Conservation (phyloP, 2,797 vertebrate genomes). For the Sebastes matsubarae region DNA sequence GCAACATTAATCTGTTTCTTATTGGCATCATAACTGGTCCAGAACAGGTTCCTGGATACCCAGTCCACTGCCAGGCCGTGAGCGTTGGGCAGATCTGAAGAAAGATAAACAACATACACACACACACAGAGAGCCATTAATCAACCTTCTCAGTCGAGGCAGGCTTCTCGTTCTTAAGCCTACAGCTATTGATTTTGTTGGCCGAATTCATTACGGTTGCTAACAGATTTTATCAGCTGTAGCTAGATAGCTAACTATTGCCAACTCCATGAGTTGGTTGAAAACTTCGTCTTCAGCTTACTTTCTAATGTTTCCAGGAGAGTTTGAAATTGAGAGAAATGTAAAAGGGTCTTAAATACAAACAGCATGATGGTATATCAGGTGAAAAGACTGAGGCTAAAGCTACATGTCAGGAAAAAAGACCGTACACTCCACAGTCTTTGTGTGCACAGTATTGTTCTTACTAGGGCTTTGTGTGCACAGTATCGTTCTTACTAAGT, state of each 20-base stretch:
- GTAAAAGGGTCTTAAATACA: background rate
- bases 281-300: background rate
- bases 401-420: background rate
- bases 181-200: background rate
- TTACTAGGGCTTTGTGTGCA: background rate
- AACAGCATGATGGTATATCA: background rate
- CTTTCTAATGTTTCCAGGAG: background rate
- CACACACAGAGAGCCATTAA: background rate
- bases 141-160: background rate
- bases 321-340: background rate
- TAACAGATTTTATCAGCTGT: background rate
- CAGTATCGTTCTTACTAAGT: too few species aligned
- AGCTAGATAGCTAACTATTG: background rate
- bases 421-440: too few species aligned
- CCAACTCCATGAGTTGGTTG: background rate
- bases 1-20: slow-evolving; percentile 99
- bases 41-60: slow-evolving; percentile 97
- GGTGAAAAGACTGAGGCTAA: background rate
- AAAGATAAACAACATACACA: slow-evolving; percentile 4
- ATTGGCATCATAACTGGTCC: slow-evolving; percentile 96
- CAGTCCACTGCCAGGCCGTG: slow-evolving; percentile 96
- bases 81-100: slow-evolving; percentile 92
- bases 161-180: background rate
- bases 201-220: background rate
- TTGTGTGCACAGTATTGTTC: background rate